Percentiles rank a stretch among this genome's conserved stretches.
Evolutionary conservation across 92 coral and sea anemone species (phyloP).

Genomic region (Paragorgia papillata): DNA sequence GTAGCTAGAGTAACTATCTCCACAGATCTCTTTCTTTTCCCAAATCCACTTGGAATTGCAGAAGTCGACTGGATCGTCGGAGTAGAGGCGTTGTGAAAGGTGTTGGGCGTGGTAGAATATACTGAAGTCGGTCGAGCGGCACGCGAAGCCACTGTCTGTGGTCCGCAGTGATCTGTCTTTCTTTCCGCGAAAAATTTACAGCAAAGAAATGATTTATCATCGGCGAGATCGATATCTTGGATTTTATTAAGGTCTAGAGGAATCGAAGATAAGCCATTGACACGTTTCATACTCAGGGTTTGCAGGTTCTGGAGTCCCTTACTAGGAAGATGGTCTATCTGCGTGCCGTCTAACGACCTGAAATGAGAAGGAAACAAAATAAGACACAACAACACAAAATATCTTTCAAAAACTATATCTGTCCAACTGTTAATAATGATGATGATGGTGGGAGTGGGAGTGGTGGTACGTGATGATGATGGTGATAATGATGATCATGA

Average conservation of each 20-base stretch:
- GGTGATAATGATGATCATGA: too few relatives aligned
- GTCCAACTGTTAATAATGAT: neutral
- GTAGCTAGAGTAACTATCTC: constrained; percentile 43
- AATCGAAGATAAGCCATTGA: constrained; percentile 69
- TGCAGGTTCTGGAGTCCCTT: constrained; percentile 67
- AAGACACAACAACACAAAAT: neutral
- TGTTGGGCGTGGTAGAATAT: neutral
- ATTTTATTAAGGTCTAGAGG: constrained; percentile 63
- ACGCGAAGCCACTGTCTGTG: constrained; percentile 18
- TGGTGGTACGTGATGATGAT: too few relatives aligned
- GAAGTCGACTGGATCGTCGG: constrained; percentile 19
- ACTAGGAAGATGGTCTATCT: constrained; percentile 68
- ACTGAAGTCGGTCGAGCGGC: neutral
- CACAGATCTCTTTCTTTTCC: constrained; percentile 47
- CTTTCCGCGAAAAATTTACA: constrained; percentile 59
- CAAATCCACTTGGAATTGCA: constrained; percentile 47
- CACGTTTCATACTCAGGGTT: constrained; percentile 55
- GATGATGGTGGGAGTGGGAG: too few relatives aligned
- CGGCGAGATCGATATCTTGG: constrained; percentile 61
- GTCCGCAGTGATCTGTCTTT: neutral
- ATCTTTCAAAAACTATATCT: neutral
- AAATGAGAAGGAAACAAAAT: neutral
- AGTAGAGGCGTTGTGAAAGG: constrained; percentile 12
- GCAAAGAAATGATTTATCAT: constrained; percentile 84
- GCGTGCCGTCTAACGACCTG: constrained; percentile 73